Base-by-base conservation (phyloP, 2,113 vertebrate genomes). In the Zosterops pallidus region DNA sequence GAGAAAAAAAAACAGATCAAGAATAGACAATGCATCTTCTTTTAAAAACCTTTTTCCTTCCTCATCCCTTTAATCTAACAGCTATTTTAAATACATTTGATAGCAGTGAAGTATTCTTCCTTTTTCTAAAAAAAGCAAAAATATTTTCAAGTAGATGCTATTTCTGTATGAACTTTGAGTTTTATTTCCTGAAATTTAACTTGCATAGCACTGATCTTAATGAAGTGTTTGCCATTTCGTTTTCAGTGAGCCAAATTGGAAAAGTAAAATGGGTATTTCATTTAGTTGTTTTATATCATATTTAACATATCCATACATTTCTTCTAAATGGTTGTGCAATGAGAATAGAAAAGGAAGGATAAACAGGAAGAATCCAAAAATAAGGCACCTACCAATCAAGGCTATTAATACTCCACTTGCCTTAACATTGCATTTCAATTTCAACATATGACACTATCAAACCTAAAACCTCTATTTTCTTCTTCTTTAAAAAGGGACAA, bases 111-210 rank as follows among this genome's bases (percentile, higher is more conserved):
- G 28, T 59, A 69, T 70, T 89, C 93, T 84, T 24, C 26, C 64
- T 12, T 76, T 47, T 59, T 77, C 83, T 82, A 33, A 20, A 77
- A 81, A 63, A 41, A 74, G 39, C 9, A 88, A 55, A 74, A 74
- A 35, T 44, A 56, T 75, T 81, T 95, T 91, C 50, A 83, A 94
- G 57, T 56, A 70, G 22, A 74, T 86, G 64, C 50, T 94, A 95
- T 90, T 86, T 68, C 56, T 93, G 59, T 29, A 88, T 47, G 56
- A 74, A 92, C 42, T 96, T 93, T 41, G 55, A 87, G 37, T 55
- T 87, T 79, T 90, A 95, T 57, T 95, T 93, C 83, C 77, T 91
- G 70, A 93, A 89, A 87, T 89, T 83, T 83, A 81, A 84, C 62
- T 86, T 60, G 62, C 23, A 33, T 42, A 82, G 37, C 63, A 79